These are phyloP conservation scores for Trachops cirrhosus DNA, from an alignment of 2,797 vertebrate genomes.

Conservation along the genomic window DNA sequence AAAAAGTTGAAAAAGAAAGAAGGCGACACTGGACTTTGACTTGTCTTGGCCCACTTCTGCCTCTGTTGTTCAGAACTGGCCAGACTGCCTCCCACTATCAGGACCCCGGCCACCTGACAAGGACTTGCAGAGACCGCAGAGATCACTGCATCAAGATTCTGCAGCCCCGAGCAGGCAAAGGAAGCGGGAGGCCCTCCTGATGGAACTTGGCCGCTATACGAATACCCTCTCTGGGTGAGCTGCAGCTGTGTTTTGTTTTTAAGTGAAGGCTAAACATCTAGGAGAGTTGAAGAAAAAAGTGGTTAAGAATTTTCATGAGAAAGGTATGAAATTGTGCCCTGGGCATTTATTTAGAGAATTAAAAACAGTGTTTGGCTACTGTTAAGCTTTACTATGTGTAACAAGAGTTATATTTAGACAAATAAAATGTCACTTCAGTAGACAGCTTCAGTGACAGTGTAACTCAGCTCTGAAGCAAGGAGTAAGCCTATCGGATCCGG, in stretches of 20 bases:
- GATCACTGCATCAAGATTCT: background rate
- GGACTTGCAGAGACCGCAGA: background rate
- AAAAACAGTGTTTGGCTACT: background rate
- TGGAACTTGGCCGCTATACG: background rate
- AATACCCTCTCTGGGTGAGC: background rate
- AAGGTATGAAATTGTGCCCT: background rate
- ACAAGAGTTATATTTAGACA: background rate
- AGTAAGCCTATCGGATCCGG: background rate
- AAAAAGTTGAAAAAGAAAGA: background rate
- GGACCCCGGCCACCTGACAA: background rate
- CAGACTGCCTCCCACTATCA: background rate
- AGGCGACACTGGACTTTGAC: background rate
- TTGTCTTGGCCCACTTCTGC: background rate
- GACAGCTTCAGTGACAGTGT: background rate
- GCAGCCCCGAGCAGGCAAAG: background rate
- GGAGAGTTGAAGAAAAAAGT: background rate
- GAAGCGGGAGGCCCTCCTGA: background rate
- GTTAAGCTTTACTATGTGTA: background rate
- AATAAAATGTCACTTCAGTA: background rate
- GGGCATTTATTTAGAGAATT: background rate
- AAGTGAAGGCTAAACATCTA: background rate
- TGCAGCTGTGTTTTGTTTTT: background rate
- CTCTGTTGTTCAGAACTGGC: background rate
- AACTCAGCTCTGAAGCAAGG: background rate
- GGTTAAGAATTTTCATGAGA: conserved; percentile 4